Evolutionary conservation across 2,888 invertebrate species (phyloP).

Genomic region (Limenitis camilla): DNA sequence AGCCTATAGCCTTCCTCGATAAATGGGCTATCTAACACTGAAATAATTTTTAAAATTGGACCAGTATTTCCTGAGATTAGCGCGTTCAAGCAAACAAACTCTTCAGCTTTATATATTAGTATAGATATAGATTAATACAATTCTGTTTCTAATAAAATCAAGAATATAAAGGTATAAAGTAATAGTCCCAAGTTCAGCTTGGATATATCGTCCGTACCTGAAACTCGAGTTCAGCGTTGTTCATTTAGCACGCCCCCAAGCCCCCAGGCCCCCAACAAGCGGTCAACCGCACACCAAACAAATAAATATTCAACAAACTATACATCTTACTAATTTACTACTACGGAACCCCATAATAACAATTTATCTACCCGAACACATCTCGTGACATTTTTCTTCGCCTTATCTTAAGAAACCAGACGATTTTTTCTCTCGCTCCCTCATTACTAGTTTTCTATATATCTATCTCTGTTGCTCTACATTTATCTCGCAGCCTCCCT

Average conservation of each 20-base stretch:
- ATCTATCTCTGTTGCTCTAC: conserved; percentile 33
- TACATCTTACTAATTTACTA: conserved; percentile 72
- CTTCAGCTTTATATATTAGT: too few relatives aligned
- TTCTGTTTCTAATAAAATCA: not conserved
- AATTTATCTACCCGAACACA: conserved; percentile 65
- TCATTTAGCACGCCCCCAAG: conserved; percentile 21
- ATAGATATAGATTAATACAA: not conserved
- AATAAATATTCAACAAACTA: conserved; percentile 65
- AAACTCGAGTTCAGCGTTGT: not conserved
- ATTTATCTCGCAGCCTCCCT: conserved; percentile 54
- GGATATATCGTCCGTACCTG: too few relatives aligned
- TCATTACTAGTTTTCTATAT: conserved; percentile 22
- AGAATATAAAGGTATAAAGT: not conserved
- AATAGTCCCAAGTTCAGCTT: not conserved
- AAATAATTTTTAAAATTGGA: too few relatives aligned
- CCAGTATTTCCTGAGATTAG: too few relatives aligned
- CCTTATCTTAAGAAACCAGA: conserved; percentile 66
- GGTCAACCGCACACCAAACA: conserved; percentile 29
- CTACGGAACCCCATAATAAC: conserved; percentile 66
- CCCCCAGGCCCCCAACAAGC: not conserved
- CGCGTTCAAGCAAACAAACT: too few relatives aligned
- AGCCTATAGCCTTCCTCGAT: too few relatives aligned
- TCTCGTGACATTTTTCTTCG: conserved; percentile 70
- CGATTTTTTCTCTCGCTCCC: conserved; percentile 37
- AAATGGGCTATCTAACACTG: too few relatives aligned